phyloP scores from a whole-genome alignment of 2,797 vertebrate species.

The Sebastolobus alascanus region DNA sequence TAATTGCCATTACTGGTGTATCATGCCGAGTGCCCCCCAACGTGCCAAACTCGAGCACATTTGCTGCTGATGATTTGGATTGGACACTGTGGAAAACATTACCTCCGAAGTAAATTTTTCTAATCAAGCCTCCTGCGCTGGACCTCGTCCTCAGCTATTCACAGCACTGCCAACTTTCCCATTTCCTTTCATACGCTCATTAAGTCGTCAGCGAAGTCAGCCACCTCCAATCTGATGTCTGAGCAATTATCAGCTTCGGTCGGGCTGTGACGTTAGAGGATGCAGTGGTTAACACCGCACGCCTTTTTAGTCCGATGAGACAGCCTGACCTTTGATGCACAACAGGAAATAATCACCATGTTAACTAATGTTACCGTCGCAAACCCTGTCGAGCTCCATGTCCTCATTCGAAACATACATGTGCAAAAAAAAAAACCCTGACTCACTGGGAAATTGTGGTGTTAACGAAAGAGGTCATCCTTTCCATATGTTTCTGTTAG shows the following conservation, averaged over 20 bases:
- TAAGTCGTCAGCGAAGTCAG: slow-evolving; percentile 59
- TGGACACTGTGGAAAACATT: slow-evolving; percentile 54
- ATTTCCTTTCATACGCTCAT: slow-evolving; percentile 62
- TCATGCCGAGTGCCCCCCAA: slow-evolving; percentile 42
- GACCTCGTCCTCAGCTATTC: slow-evolving; percentile 39
- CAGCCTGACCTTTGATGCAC: slow-evolving; percentile 49
- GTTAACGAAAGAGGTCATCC: background rate
- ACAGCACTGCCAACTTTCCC: slow-evolving; percentile 62
- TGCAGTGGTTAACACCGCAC: slow-evolving; percentile 19
- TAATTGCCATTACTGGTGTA: slow-evolving; percentile 56
- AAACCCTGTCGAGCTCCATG: slow-evolving; percentile 20
- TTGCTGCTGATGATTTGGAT: slow-evolving; percentile 48
- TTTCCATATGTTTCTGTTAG: slow-evolving; percentile 28
- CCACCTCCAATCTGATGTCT: slow-evolving; percentile 48
- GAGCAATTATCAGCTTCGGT: slow-evolving; percentile 49
- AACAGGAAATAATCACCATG: slow-evolving; percentile 37
- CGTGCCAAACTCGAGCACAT: slow-evolving; percentile 47
- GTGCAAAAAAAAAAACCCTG: background rate
- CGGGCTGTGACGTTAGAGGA: slow-evolving; percentile 22
- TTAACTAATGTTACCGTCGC: slow-evolving; percentile 11
- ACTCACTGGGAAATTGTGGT: slow-evolving; percentile 22
- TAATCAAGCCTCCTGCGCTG: slow-evolving; percentile 55
- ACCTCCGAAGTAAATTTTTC: slow-evolving; percentile 47
- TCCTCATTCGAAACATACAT: slow-evolving; percentile 7
- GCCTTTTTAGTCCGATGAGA: slow-evolving; percentile 36